Evolutionary conservation across 2,113 vertebrate genomes (phyloP), one percentile per base, ranked within the genome.

Genomic region (Cromileptes altivelis): DNA sequence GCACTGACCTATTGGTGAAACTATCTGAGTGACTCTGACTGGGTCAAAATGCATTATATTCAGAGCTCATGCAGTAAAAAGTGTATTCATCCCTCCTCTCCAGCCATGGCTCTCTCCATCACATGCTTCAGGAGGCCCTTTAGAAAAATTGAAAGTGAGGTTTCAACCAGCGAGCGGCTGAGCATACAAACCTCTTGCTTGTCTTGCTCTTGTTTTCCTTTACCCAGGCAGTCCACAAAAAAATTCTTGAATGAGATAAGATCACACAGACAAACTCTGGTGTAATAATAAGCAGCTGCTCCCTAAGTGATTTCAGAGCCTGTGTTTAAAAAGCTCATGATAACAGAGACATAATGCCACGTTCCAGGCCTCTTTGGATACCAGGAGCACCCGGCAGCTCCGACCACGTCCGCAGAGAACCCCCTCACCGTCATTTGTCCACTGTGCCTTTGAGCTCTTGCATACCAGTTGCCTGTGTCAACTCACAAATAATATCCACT

Each of bases 221-320:
- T 87, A 88, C 70, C 33, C 75, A 42, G 63, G 76, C 62, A 91
- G 69, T 90, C 89, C 81, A 74, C 72, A 76, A 91, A 86, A 52
- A 92, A 85, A 90, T 80, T 91, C 88, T 91, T 81, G 70, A 91
- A 92, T 84, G 68, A 93, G 92, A 95, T 95, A 95, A 94, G 86
- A 94, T 95, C 93, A 90, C 89, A 85, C 84, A 91, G 88, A 92
- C 90, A 92, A 93, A 93, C 88, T 90, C 56, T 75, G 71, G 78
- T 77, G 73, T 94, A 96, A 95, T 93, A 94, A 93, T 90, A 95
- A 92, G 88, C 94, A 95, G 93, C 94, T 94, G 95, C 74, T 93
- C 76, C 61, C 76, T 83, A 87, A 94, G 90, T 92, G 89, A 94
- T 92, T 92, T 94, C 91, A 93, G 92, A 92, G 83, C 37, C 65